Evolutionary conservation across 2,888 invertebrate species (phyloP).

Genomic region (Leucoptera coffeella): DNA sequence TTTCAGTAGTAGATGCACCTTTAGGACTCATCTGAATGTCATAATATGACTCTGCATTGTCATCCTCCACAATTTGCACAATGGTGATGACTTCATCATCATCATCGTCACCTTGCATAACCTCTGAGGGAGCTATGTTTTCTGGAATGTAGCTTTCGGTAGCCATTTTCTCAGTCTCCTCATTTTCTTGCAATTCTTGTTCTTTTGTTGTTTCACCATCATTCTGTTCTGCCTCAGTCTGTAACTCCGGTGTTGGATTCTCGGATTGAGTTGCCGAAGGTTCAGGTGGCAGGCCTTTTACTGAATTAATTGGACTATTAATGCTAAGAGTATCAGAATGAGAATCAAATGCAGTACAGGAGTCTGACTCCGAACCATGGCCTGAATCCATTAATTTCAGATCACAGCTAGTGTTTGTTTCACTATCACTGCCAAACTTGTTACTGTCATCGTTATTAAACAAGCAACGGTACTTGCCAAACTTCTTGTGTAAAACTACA

Average conservation of each 20-base stretch:
- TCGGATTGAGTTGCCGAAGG: conserved; percentile 1
- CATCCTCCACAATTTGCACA: conserved; percentile 46
- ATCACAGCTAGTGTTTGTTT: conserved; percentile 41
- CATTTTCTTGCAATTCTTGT: no score
- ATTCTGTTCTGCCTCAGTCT: neutral
- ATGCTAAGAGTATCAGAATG: conserved; percentile 26
- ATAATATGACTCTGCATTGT: conserved; percentile 32
- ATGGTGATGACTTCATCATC: conserved; percentile 46
- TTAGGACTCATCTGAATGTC: conserved; percentile 30
- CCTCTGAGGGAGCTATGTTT: conserved; percentile 2
- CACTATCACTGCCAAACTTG: conserved; percentile 42
- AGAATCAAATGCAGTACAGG: conserved; percentile 31
- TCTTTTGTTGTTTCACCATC: no score
- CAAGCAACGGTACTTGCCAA: conserved; percentile 50
- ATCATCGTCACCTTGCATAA: conserved; percentile 14
- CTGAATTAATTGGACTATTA: conserved; percentile 17
- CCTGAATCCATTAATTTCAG: conserved; percentile 33
- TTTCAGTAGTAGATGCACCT: conserved; percentile 9
- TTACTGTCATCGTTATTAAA: conserved; percentile 31
- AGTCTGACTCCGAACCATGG: conserved; percentile 44
- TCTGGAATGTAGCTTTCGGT: conserved; percentile 1
- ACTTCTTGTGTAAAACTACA: conserved; percentile 46
- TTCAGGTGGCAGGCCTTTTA: conserved; percentile 5
- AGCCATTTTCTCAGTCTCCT: neutral
- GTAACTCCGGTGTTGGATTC: neutral